Evolutionary conservation across 1,140 invertebrate genomes (phyloP).

Genomic region (Trichonephila inaurata): DNA sequence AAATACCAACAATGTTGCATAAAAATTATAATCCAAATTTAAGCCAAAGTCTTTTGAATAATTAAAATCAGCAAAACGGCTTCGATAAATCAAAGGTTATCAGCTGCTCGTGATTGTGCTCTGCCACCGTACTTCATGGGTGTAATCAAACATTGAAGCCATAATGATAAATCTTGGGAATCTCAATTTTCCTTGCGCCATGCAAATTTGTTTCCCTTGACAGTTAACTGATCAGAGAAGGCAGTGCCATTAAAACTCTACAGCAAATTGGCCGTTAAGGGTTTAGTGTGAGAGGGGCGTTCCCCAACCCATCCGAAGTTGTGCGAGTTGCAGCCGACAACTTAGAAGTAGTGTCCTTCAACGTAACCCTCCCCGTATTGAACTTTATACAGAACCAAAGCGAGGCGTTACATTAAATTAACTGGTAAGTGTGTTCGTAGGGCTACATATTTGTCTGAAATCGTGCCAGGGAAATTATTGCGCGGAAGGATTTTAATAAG

Average conservation of each 20-base stretch:
- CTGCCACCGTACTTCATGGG: neutral
- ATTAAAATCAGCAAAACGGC: neutral
- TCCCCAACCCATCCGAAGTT: slow-evolving; percentile 7
- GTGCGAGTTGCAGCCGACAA: neutral
- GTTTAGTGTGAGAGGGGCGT: slow-evolving; percentile 40
- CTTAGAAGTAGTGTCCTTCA: slow-evolving; percentile 7
- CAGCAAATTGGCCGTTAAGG: slow-evolving; percentile 59
- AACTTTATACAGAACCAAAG: slow-evolving; percentile 46
- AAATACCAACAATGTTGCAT: too few species aligned
- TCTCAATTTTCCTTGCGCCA: slow-evolving; percentile 61
- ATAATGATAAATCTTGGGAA: slow-evolving; percentile 71
- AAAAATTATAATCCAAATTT: neutral
- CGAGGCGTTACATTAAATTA: slow-evolving; percentile 64
- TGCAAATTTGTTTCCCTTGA: slow-evolving; percentile 59
- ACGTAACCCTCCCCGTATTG: neutral
- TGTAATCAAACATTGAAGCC: slow-evolving; percentile 68
- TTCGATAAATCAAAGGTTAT: slow-evolving; percentile 4
- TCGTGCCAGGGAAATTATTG: slow-evolving; percentile 60
- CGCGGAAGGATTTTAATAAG: slow-evolving; percentile 62
- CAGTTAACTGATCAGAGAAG: slow-evolving; percentile 67
- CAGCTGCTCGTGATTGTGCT: slow-evolving; percentile 15
- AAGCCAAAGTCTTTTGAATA: neutral
- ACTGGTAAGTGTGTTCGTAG: slow-evolving; percentile 47
- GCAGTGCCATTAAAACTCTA: slow-evolving; percentile 54
- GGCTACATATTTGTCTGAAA: slow-evolving; percentile 56